These are phyloP conservation scores for Timandra comae DNA, from an alignment of 2,888 invertebrate genomes.

Conservation along the genomic window DNA sequence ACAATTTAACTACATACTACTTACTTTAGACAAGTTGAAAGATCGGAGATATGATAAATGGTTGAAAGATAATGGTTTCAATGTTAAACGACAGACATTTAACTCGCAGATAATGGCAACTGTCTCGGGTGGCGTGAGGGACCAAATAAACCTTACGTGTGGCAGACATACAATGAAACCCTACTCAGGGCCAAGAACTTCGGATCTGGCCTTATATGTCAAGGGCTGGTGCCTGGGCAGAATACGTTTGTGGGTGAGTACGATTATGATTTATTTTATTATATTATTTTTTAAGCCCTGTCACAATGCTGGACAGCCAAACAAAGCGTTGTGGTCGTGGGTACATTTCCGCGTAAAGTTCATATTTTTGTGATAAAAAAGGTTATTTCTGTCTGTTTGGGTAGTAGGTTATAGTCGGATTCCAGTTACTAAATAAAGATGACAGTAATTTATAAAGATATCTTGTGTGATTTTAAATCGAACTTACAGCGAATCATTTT, in stretches of 20 bases:
- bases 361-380: too few relatives aligned
- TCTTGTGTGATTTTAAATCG: too few relatives aligned
- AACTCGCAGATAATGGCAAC: constrained; percentile 86
- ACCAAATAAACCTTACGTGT: constrained; percentile 89
- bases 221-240: constrained; percentile 86
- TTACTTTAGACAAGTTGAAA: constrained; percentile 26
- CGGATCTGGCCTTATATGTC: constrained; percentile 90
- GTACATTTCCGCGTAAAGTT: too few relatives aligned
- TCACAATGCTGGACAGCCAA: too few relatives aligned
- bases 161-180: constrained; percentile 97
- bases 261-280: too few relatives aligned
- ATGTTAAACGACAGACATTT: constrained; percentile 25
- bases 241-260: constrained; percentile 87
- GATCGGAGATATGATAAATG: constrained; percentile 38
- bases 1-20: constrained; percentile 19
- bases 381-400: too few relatives aligned
- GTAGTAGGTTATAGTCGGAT: too few relatives aligned
- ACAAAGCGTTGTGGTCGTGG: too few relatives aligned
- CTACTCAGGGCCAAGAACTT: constrained; percentile 92
- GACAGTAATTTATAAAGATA: too few relatives aligned
- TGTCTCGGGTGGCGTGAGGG: constrained; percentile 95
- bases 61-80: constrained; percentile 23
- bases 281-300: too few relatives aligned
- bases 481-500: too few relatives aligned
- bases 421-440: too few relatives aligned